Conservation (phyloP, 2,888 invertebrate genomes). For the Pristionchus maxplancki region DNA sequence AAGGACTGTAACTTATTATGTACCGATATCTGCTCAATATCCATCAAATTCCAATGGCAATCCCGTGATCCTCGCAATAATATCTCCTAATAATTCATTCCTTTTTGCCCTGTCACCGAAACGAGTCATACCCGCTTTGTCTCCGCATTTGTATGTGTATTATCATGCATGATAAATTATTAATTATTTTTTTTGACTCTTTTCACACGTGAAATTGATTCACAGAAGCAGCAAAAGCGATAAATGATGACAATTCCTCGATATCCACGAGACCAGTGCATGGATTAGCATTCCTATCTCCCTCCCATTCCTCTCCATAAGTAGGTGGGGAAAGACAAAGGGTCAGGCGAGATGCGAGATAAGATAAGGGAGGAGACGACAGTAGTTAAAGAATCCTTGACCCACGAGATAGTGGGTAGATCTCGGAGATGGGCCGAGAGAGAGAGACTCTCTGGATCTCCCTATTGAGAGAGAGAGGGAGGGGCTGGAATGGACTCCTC, state of each 20-base stretch:
- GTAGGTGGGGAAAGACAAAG: constrained; percentile 41
- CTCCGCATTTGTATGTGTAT: constrained; percentile 29
- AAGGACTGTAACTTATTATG: constrained; percentile 39
- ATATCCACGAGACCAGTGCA: neutral
- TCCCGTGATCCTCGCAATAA: constrained; percentile 37
- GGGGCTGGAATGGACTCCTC: constrained; percentile 43
- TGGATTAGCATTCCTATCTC: neutral
- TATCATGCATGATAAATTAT: constrained; percentile 1
- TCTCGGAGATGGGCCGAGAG: constrained; percentile 8
- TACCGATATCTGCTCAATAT: constrained; percentile 25
- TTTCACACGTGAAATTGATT: neutral
- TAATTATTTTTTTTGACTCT: neutral
- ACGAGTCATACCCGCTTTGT: constrained; percentile 39
- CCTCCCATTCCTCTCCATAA: neutral
- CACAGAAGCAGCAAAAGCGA: neutral
- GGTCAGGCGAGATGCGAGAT: constrained; percentile 42
- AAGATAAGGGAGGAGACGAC: neutral
- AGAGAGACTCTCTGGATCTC: constrained; percentile 8
- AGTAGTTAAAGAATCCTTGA: constrained; percentile 28
- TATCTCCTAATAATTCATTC: neutral
- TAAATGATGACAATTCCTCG: neutral
- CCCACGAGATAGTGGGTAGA: constrained; percentile 20
- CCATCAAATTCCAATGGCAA: neutral
- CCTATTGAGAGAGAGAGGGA: constrained; percentile 31
- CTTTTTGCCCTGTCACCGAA: neutral